These are phyloP conservation scores for Campodea augens DNA, from an alignment of 1,140 invertebrate species.

Conservation along the genomic window DNA sequence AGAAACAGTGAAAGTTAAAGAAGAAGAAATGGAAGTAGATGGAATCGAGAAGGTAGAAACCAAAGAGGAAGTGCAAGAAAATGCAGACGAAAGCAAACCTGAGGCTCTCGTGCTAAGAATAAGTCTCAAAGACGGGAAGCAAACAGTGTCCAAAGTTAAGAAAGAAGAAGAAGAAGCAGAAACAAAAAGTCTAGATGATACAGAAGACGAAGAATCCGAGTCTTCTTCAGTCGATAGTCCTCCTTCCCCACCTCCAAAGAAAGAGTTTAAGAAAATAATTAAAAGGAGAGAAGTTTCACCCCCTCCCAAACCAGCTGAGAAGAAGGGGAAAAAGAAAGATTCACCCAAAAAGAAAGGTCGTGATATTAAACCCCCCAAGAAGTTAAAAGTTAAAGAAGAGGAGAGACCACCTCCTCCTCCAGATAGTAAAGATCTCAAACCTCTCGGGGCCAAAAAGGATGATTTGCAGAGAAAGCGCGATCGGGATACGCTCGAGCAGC, in stretches of 20 bases:
- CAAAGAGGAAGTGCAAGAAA: constrained; percentile 3
- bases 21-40: background rate
- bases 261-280: constrained; percentile 9
- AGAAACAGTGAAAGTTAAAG: constrained; percentile 5
- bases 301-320: too few species aligned
- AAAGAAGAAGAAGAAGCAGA: constrained; percentile 1
- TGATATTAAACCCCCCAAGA: too few species aligned
- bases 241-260: constrained; percentile 10
- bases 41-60: background rate
- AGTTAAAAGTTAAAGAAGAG: too few species aligned
- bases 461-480: constrained; percentile 7
- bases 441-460: too few species aligned
- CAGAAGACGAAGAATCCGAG: constrained; percentile 34
- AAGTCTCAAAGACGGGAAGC: constrained; percentile 6
- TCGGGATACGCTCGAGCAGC: constrained; percentile 6
- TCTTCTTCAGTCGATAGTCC: constrained; percentile 10
- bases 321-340: constrained; percentile 18
- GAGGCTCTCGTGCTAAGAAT: too few species aligned
- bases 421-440: too few species aligned
- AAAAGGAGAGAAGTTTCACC: constrained; percentile 13
- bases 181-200: constrained; percentile 11
- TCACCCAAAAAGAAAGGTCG: constrained; percentile 12
- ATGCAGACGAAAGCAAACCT: too few species aligned
- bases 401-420: too few species aligned
- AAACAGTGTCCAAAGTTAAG: constrained; percentile 7